A percentile compares a stretch with the other conserved stretches of the same genome.
phyloP scores from a whole-genome alignment of 2,888 invertebrate species.

The Imbricaverruca yamaguchii region DNA sequence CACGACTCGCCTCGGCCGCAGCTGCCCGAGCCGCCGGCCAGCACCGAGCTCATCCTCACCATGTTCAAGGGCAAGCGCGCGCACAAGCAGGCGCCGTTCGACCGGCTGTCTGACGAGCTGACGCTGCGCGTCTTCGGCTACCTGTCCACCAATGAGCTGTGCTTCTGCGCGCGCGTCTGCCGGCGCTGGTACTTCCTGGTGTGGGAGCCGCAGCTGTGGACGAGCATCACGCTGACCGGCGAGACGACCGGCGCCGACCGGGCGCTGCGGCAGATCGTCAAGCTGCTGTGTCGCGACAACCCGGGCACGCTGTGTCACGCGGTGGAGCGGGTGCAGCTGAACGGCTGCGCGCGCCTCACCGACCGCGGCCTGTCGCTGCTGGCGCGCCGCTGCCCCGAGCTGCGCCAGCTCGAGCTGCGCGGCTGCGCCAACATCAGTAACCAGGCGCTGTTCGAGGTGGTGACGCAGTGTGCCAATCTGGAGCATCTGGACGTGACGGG shows the following conservation, averaged over 20 bases:
- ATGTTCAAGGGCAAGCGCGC: slow-evolving; percentile 43
- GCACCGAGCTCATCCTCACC: slow-evolving; percentile 38
- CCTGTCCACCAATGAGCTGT: slow-evolving; percentile 62
- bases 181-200: slow-evolving; percentile 65
- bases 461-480: slow-evolving; percentile 68
- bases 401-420: slow-evolving; percentile 71
- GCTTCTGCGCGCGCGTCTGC: slow-evolving; percentile 63
- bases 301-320: slow-evolving; percentile 43
- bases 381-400: slow-evolving; percentile 69
- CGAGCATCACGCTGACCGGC: slow-evolving; percentile 55
- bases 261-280: slow-evolving; percentile 43
- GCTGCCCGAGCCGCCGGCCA: slow-evolving; percentile 29
- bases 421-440: slow-evolving; percentile 67
- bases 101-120: slow-evolving; percentile 58
- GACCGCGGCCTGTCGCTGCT: slow-evolving; percentile 68
- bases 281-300: slow-evolving; percentile 42
- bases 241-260: slow-evolving; percentile 50
- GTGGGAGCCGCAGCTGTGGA: slow-evolving; percentile 71
- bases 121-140: slow-evolving; percentile 61
- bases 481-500: slow-evolving; percentile 80
- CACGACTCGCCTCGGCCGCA: slow-evolving; percentile 30
- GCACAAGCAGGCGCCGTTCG: slow-evolving; percentile 43
- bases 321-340: slow-evolving; percentile 52
- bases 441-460: slow-evolving; percentile 65
- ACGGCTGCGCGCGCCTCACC: slow-evolving; percentile 62